Evolutionary conservation across 2,113 vertebrate species (phyloP).

Genomic region (Sphyrna mokarran): DNA sequence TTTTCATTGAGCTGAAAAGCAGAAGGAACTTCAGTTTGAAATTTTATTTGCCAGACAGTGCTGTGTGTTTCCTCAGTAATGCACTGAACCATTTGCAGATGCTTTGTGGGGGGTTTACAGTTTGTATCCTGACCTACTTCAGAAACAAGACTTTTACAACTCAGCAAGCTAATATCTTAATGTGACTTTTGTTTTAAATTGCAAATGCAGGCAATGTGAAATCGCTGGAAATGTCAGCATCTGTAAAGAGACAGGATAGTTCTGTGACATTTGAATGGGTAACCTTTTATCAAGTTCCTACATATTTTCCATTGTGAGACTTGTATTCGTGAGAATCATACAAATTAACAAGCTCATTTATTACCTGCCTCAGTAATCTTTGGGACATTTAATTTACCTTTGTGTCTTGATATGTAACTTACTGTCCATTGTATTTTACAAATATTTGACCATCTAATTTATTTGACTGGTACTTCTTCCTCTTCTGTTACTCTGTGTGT

Average conservation of each 20-base stretch:
- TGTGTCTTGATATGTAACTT: not conserved
- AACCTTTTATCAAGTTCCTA: not conserved
- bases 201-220: not conserved
- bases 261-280: not conserved
- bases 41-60: not conserved
- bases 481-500: not conserved
- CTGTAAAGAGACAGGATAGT: not conserved
- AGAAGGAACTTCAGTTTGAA: not conserved
- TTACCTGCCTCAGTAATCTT: not conserved
- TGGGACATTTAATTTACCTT: not conserved
- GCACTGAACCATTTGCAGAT: not conserved
- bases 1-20: not conserved
- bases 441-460: not conserved
- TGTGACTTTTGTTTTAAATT: not conserved
- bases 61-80: not conserved
- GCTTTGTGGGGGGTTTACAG: too few relatives aligned
- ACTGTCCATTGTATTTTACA: not conserved
- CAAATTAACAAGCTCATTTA: not conserved
- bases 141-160: not conserved
- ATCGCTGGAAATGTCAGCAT: not conserved
- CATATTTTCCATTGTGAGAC: not conserved
- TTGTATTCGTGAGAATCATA: not conserved
- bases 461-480: not conserved
- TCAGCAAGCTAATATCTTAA: not conserved
- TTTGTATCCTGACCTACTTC: not conserved